These are phyloP conservation scores for Drosophila yakuba DNA, from an alignment of 1,140 invertebrate species.

Conservation along the genomic window DNA sequence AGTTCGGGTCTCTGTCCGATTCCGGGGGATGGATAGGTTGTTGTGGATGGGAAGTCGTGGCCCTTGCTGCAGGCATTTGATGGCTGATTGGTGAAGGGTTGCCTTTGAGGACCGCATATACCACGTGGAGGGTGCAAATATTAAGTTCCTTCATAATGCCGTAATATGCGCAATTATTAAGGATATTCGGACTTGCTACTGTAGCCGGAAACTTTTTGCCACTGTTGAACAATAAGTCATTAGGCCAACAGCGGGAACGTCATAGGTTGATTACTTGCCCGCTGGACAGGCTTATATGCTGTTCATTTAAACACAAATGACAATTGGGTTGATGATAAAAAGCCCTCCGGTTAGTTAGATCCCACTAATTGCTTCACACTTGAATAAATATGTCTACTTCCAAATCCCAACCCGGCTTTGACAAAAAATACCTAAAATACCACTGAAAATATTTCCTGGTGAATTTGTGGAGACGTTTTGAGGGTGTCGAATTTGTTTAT, in stretches of 20 bases:
- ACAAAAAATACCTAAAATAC: background rate
- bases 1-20: background rate
- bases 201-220: slow-evolving; percentile 14
- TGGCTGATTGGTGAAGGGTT: slow-evolving; percentile 54
- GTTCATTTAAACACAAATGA: slow-evolving; percentile 77
- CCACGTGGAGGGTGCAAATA: slow-evolving; percentile 12
- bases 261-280: slow-evolving; percentile 3
- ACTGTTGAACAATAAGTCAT: slow-evolving; percentile 70
- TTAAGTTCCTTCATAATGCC: slow-evolving; percentile 25
- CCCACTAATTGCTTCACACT: slow-evolving; percentile 47
- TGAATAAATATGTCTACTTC: slow-evolving; percentile 1
- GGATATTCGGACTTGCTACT: slow-evolving; percentile 62
- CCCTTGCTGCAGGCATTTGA: slow-evolving; percentile 53
- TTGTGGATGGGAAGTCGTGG: background rate
- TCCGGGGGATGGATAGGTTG: background rate
- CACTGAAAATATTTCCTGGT: too few species aligned
- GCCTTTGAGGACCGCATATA: slow-evolving; percentile 3
- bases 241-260: slow-evolving; percentile 43
- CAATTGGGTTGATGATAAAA: slow-evolving; percentile 53
- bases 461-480: too few species aligned
- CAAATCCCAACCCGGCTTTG: background rate
- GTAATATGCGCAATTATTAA: slow-evolving; percentile 73
- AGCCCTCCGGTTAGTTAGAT: slow-evolving; percentile 14
- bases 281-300: slow-evolving; percentile 11
- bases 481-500: too few species aligned